Base-by-base conservation (phyloP, 2,888 invertebrate species). In the Agrotis puta region DNA sequence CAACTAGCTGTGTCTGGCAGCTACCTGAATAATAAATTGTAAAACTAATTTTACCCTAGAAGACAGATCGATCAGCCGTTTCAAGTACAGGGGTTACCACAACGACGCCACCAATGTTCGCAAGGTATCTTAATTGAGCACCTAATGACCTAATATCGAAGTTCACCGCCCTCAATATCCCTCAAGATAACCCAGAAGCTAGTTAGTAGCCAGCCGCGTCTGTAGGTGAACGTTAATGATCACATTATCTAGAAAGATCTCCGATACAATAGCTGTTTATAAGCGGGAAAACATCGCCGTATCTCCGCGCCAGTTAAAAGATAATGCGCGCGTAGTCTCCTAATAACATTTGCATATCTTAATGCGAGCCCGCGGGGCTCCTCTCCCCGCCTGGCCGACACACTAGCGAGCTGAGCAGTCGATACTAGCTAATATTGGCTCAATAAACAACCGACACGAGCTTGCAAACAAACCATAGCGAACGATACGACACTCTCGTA, bases 321-420 rank as follows among this genome's bases (percentile, higher is more conserved):
- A 93, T 93, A 92, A 92, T 89, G 84, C 89, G 74, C 79, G 88
- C 85, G 87, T 89, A 88, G 85, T 88, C 90, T 89, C 89, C 89
- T 91, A 89, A 93, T 94, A 92, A 91, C 92, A 94, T 94, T 94
- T 90, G 93, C 94, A 94, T 94, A 94, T 94, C 93, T 93, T 92
- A 94, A 94, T 92, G 91, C 91, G 88, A 74, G 83, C 82, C 80
- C 85, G 87, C 82, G 83, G 75, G 75, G 77, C 39, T 39, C 58
- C 63, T 33, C 67, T 56, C 18, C 61, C 75, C 67, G 51, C 62
- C 53, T 53, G 58, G 65, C 74, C 59, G 70, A 59, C 48, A 63
- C 83, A 79, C 82, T 64, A 79, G 74, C 79, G 77, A 72, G 64
- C 83, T 78, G 87, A 81, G 86, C 81, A 77, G 72, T 82, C 89